phyloP scores from a whole-genome alignment of 2,113 vertebrate species.

The Gasterosteus aculeatus region DNA sequence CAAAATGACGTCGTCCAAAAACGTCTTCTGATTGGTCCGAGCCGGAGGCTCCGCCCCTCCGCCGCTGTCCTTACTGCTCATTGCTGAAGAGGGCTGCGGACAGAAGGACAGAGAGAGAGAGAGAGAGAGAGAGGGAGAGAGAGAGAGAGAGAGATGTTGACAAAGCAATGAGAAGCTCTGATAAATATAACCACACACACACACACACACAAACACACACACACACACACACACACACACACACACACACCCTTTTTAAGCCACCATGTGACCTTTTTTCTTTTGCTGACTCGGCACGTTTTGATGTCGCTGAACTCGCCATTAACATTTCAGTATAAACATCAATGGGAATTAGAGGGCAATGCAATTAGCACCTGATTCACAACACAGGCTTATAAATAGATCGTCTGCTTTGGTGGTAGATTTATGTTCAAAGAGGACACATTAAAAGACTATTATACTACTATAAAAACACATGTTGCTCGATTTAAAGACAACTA shows the following conservation, averaged over 20 bases:
- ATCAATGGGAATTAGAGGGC: neutral
- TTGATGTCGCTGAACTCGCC: neutral
- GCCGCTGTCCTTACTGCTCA: slow-evolving; percentile 56
- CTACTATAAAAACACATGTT: slow-evolving; percentile 4
- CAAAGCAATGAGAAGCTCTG: too few relatives aligned
- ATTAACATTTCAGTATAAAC: slow-evolving; percentile 1
- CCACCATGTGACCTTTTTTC: neutral
- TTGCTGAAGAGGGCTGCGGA: slow-evolving; percentile 39
- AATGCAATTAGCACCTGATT: neutral
- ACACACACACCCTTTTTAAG: slow-evolving; percentile 7
- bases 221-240: too few relatives aligned
- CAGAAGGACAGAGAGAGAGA: neutral
- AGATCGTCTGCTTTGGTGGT: neutral
- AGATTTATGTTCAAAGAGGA: neutral
- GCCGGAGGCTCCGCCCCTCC: slow-evolving; percentile 27
- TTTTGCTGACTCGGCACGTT: slow-evolving; percentile 8
- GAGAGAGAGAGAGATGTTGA: too few relatives aligned
- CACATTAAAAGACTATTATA: neutral
- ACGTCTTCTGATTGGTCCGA: slow-evolving; percentile 45
- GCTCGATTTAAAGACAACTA: neutral
- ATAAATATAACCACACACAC: too few relatives aligned
- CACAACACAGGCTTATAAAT: neutral
- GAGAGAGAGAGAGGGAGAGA: too few relatives aligned
- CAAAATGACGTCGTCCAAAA: slow-evolving; percentile 68
- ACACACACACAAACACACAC: neutral